phyloP scores from a whole-genome alignment of 2,113 vertebrate genomes.

The Rattus rattus region DNA sequence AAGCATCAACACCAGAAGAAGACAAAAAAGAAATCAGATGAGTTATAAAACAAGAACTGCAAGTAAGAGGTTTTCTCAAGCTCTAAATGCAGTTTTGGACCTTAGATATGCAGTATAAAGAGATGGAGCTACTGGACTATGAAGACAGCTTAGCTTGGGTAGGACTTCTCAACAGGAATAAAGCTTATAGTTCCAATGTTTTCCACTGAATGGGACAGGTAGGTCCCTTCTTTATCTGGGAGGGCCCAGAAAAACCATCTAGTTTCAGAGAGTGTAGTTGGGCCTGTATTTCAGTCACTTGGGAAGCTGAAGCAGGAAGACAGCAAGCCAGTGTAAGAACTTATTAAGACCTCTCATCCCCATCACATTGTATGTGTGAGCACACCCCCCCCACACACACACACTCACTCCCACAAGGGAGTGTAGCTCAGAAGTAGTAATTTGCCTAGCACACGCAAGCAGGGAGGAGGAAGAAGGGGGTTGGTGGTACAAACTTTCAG shows the following conservation, averaged over 20 bases:
- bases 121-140: conserved; percentile 40
- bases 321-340: background rate
- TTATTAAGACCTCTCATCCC: background rate
- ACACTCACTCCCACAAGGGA: background rate
- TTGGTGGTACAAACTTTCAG: background rate
- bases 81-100: background rate
- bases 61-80: conserved; percentile 35
- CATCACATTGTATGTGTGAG: too few relatives aligned
- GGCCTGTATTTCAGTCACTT: background rate
- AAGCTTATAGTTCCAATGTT: conserved; percentile 18
- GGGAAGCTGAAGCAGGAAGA: background rate
- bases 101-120: background rate
- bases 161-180: background rate
- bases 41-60: conserved; percentile 36
- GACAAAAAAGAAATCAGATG: background rate
- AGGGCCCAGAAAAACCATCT: background rate
- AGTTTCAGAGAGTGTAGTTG: background rate
- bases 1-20: background rate
- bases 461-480: background rate
- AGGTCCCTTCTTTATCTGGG: background rate
- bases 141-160: conserved; percentile 9
- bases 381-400: background rate
- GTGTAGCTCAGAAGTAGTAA: background rate
- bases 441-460: background rate
- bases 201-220: background rate